A percentile compares a stretch with the other conserved stretches of the same genome.
These are phyloP conservation scores for Amphimallon solstitiale DNA, from an alignment of 2,888 invertebrate genomes.

Conservation along the genomic window DNA sequence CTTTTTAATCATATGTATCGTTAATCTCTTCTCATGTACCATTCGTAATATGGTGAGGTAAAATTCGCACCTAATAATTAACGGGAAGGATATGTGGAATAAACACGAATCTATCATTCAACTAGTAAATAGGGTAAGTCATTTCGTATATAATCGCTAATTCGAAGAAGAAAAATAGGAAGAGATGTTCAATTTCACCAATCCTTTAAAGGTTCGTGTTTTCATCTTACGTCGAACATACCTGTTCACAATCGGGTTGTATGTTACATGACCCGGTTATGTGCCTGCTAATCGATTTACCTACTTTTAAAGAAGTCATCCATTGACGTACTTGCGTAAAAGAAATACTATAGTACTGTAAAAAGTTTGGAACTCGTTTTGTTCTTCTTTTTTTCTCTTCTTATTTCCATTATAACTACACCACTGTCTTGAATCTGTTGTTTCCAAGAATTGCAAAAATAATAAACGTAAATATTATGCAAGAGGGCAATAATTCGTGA, in stretches of 20 bases:
- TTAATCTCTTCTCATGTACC: neutral
- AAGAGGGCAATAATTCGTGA: too few species aligned
- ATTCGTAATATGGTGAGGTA: slow-evolving; percentile 39
- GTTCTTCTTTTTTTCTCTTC: too few species aligned
- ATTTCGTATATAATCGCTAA: neutral
- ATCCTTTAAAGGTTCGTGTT: slow-evolving; percentile 6
- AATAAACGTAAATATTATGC: too few species aligned
- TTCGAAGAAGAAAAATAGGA: neutral
- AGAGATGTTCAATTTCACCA: neutral
- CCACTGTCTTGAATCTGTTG: too few species aligned
- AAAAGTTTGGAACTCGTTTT: too few species aligned
- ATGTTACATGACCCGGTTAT: slow-evolving; percentile 19
- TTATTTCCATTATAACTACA: too few species aligned
- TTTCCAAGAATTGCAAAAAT: too few species aligned
- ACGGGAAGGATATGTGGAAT: slow-evolving; percentile 35
- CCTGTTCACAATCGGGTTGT: slow-evolving; percentile 6
- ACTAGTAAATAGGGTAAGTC: slow-evolving; percentile 35
- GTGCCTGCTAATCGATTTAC: slow-evolving; percentile 22
- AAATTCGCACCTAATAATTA: slow-evolving; percentile 5
- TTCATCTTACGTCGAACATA: slow-evolving; percentile 7
- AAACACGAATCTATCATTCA: slow-evolving; percentile 26
- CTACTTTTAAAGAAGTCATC: slow-evolving; percentile 9
- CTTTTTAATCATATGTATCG: neutral
- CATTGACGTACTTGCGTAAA: too few species aligned
- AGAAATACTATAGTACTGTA: too few species aligned